phyloP scores from a whole-genome alignment of 1,140 invertebrate genomes.

The Lutraria rhynchaena region DNA sequence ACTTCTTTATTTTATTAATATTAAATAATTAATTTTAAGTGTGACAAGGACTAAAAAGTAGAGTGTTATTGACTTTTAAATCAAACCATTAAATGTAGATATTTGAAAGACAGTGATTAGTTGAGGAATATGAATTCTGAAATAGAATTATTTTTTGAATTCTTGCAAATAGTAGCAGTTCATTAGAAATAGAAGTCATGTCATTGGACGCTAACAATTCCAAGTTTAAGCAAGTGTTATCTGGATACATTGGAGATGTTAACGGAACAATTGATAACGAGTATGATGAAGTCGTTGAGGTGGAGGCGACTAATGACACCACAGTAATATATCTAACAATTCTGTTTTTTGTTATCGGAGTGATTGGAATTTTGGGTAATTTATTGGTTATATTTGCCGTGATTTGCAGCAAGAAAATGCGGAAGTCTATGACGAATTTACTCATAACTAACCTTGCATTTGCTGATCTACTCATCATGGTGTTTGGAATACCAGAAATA shows the following conservation, averaged over 20 bases:
- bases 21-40: no score
- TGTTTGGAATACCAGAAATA: constrained; percentile 81
- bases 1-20: no score
- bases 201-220: constrained; percentile 8
- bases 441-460: constrained; percentile 81
- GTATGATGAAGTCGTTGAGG: background rate
- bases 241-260: background rate
- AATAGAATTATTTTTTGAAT: no score
- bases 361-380: constrained; percentile 80
- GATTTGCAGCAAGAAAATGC: constrained; percentile 79
- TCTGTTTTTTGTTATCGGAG: constrained; percentile 72
- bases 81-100: no score
- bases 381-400: constrained; percentile 80
- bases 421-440: constrained; percentile 80
- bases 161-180: no score
- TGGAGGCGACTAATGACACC: constrained; percentile 13
- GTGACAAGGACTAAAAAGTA: no score
- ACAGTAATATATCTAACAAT: constrained; percentile 57
- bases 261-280: background rate
- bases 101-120: no score
- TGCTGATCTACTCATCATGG: constrained; percentile 81
- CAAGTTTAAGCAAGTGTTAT: constrained; percentile 2
- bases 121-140: no score
- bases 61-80: no score
- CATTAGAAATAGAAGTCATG: no score